These are phyloP conservation scores for Marcusenius ussheri DNA, from an alignment of 2,113 vertebrate species.

Conservation along the genomic window DNA sequence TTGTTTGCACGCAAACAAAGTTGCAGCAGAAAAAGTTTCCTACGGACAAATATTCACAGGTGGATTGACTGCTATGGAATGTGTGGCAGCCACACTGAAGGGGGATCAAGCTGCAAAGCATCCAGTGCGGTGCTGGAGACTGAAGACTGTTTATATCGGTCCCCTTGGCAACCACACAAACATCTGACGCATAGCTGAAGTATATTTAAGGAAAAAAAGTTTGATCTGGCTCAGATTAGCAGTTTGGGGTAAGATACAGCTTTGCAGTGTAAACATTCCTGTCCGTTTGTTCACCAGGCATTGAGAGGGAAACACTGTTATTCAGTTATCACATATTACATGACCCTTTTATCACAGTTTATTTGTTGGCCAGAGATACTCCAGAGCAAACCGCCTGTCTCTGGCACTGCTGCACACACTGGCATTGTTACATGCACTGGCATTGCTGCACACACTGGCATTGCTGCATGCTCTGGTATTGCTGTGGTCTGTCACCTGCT, in stretches of 20 bases:
- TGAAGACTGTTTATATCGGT: neutral
- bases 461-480: neutral
- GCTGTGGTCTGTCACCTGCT: too few relatives aligned
- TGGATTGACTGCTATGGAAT: neutral
- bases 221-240: neutral
- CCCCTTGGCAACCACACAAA: slow-evolving; percentile 9
- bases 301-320: neutral
- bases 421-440: neutral
- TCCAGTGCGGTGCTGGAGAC: neutral
- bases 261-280: neutral
- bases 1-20: too few relatives aligned
- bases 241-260: neutral
- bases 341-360: neutral
- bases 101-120: neutral
- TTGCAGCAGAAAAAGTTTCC: neutral
- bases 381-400: neutral
- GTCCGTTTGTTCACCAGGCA: neutral
- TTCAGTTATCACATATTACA: neutral
- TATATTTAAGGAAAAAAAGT: neutral
- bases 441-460: neutral
- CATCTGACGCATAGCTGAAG: neutral
- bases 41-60: neutral
- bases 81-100: neutral
- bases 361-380: neutral
- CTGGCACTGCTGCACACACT: neutral